Conservation (phyloP, 2,888 invertebrate genomes). For the Tinea pellionella region DNA sequence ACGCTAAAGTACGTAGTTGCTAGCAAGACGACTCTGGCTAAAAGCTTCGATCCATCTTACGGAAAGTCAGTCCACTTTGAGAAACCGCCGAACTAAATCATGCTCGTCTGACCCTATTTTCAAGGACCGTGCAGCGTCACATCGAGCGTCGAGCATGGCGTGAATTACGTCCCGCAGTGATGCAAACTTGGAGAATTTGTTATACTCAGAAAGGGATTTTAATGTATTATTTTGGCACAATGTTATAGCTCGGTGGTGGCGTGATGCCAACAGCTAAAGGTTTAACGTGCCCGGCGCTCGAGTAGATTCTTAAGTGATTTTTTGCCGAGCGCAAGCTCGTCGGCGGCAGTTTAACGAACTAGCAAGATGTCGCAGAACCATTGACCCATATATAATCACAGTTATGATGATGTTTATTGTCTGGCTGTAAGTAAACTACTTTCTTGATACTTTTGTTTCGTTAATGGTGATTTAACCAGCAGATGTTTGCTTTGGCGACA, state of each 20-base stretch:
- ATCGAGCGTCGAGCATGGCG: constrained; percentile 19
- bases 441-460: constrained; percentile 25
- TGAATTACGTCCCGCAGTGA: constrained; percentile 22
- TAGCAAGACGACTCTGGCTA: constrained; percentile 49
- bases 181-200: constrained; percentile 45
- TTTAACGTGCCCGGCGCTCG: constrained; percentile 48
- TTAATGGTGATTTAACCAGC: not conserved
- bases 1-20: constrained; percentile 43
- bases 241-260: constrained; percentile 45
- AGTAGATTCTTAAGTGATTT: constrained; percentile 59
- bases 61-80: constrained; percentile 52
- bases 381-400: constrained; percentile 54
- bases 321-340: constrained; percentile 38
- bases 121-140: constrained; percentile 31
- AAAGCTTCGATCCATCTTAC: constrained; percentile 61
- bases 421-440: constrained; percentile 35
- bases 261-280: constrained; percentile 52
- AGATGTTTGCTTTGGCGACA: not conserved
- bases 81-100: constrained; percentile 52
- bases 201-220: constrained; percentile 50
- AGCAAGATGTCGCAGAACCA: constrained; percentile 52
- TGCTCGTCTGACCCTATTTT: constrained; percentile 49
- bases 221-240: constrained; percentile 63
- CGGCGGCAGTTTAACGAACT: constrained; percentile 52
- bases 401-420: constrained; percentile 47